A percentile compares a stretch with the other conserved stretches of the same genome.
Evolutionary conservation across 2,113 vertebrate genomes (phyloP).

Genomic region (Nothoprocta perdicaria): DNA sequence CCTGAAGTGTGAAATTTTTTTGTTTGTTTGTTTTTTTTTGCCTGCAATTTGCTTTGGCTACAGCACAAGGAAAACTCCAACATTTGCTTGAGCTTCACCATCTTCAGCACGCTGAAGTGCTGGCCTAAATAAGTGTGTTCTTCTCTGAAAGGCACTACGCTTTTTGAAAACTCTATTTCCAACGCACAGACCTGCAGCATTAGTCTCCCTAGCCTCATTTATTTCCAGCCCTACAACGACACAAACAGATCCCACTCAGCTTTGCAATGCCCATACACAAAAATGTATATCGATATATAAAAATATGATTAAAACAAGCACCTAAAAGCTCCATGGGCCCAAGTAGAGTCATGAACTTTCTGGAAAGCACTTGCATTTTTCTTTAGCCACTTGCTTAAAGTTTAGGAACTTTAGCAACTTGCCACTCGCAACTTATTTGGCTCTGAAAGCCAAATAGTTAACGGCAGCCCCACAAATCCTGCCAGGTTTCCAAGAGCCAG

Average conservation of each 20-base stretch:
- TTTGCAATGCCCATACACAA: neutral
- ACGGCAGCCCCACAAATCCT: neutral
- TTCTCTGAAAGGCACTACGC: neutral
- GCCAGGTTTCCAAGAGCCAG: too few species aligned
- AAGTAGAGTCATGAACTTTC: neutral
- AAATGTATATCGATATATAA: neutral
- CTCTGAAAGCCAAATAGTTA: neutral
- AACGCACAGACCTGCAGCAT: neutral
- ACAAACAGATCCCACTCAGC: neutral
- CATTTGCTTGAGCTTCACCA: conserved; percentile 46
- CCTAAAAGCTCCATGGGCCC: neutral
- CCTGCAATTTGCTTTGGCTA: conserved; percentile 44
- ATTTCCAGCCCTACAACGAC: neutral
- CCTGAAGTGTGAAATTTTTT: neutral
- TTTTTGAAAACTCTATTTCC: neutral
- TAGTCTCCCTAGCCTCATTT: neutral
- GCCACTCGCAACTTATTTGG: neutral
- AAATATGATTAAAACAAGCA: neutral
- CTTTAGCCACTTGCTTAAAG: neutral
- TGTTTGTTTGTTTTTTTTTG: conserved; percentile 37
- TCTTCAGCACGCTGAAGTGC: neutral
- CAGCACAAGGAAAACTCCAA: conserved; percentile 41
- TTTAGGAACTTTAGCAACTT: neutral
- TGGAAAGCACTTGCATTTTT: neutral
- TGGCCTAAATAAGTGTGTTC: neutral